These are phyloP conservation scores for Erebia epiphron DNA, from an alignment of 2,888 invertebrate species.

Conservation along the genomic window DNA sequence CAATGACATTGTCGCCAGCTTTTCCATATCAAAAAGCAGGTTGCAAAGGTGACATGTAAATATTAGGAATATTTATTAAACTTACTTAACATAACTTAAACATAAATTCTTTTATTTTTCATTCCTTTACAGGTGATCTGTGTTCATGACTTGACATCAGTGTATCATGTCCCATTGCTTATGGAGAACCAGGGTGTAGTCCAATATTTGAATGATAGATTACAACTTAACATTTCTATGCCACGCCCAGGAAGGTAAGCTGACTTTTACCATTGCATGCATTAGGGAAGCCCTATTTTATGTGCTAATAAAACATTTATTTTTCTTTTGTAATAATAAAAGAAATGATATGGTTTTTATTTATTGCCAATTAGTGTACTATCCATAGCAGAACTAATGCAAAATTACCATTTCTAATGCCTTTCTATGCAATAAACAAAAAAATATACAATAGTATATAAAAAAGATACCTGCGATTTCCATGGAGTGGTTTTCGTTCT, in stretches of 20 bases:
- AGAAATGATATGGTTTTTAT: neutral
- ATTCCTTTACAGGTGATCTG: constrained; percentile 88
- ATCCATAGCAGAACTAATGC: too few species aligned
- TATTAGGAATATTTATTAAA: too few species aligned
- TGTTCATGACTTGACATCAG: constrained; percentile 96
- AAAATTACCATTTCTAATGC: too few species aligned
- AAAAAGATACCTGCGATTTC: too few species aligned
- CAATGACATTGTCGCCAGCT: too few species aligned
- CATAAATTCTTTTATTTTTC: neutral
- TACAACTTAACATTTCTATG: constrained; percentile 88
- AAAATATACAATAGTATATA: too few species aligned
- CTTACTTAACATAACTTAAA: too few species aligned
- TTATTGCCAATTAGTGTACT: too few species aligned
- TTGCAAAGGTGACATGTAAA: too few species aligned
- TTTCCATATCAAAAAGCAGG: too few species aligned
- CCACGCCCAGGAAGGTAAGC: constrained; percentile 85
- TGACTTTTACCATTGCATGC: neutral
- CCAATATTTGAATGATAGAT: constrained; percentile 90
- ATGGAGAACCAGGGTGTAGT: constrained; percentile 96
- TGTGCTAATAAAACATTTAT: neutral
- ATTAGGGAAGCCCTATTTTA: neutral
- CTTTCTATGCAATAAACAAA: too few species aligned
- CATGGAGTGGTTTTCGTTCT: too few species aligned
- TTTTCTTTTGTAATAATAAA: neutral
- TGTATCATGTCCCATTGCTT: constrained; percentile 97